Evolutionary conservation across 2,797 vertebrate species (phyloP), one percentile per base, ranked within the genome.

Genomic region (Anolis apletophallus): DNA sequence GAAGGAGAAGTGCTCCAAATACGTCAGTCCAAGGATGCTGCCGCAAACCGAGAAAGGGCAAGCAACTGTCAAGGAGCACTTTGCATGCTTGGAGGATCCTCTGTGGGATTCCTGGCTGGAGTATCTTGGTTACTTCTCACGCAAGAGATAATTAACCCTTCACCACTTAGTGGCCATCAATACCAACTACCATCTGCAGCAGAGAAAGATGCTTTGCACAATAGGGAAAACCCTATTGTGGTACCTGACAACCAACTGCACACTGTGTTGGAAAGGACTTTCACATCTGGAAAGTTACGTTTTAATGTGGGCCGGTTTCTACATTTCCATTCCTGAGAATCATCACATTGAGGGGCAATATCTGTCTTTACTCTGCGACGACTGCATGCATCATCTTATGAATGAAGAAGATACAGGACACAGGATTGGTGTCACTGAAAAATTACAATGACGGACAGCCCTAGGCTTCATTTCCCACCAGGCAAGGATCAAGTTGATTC

Each of bases 251-350:
- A 5, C 13, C 68, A 8, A 1, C 40, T 21, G 9, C 14, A 32
- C n/a, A 71, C 19, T 0, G 5, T 0, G 5, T 40, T 14, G 23
- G 34, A 74, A 88, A 67, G 0, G 1, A 17, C 1, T 29, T 69
- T 46, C 16, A 64, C 17, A 75, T 3, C 9, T 1, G 36, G 8
- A 55, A 36, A 17, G 9, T 29, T 34, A 34, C 46, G 10, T 55
- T 54, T 26, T 3, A 34, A 26, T 5, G 46, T 46, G 7, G 46
- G 46, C 34, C 10, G 3, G 21, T 40, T 32, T 54, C 50, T 19
- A 36, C 50, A 23, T 21, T 36, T 29, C 52, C 26, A 21, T n/a
- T 50, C 26, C 29, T 34, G 64, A 46, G 16, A 40, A 75, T 6
- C 16, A 2, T 46, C 21, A 59, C 1, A 19, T 10, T 17, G 2